Evolutionary conservation across 2,113 vertebrate genomes (phyloP), one percentile per base, ranked within the genome.

Genomic region (Vimba vimba): DNA sequence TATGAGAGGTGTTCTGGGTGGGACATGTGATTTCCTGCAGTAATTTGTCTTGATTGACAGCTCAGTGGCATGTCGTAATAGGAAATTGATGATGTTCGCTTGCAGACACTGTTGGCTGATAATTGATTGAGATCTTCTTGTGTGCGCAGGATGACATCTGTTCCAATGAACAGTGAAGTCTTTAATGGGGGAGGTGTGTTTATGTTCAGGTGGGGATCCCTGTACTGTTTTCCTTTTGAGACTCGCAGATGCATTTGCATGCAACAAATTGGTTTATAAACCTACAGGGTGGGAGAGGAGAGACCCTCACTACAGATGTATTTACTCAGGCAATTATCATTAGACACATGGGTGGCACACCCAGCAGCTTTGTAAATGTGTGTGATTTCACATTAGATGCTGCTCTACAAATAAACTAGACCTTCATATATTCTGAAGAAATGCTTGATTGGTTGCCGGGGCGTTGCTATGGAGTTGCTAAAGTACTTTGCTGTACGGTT

Each of bases 71-170:
- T 82, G 60, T 86, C 82, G 77, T 89, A 89, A 89, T 86, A 86
- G 74, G 86, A 86, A 89, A 89, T 86, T 89, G 88, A 90, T 89
- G 86, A 85, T 88, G 88, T 85, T 86, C 75, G 75, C 86, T 86
- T 52, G 66, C 75, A 69, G 75, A 77, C 66, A 55, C 66, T 21
- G 12, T 55, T 25, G 78, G 73, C 78, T 60, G 43, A 76, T 90
- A 90, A 90, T 88, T 88, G 88, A 90, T 90, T 88, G 86, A 90
- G 89, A 86, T 85, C 86, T 89, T 83, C 79, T 43, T 57, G 45
- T 87, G 82, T 73, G 79, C 50, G 59, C 71, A 83, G 21, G 47
- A 27, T 75, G 80, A 88, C 88, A 86, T 87, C 85, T 89, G 85
- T 87, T 79, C 75, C 60, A 50, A 43, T 64, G 79, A 83, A 84